Conservation (phyloP, 2,797 vertebrate genomes). For the Triplophysa bombifrons region DNA sequence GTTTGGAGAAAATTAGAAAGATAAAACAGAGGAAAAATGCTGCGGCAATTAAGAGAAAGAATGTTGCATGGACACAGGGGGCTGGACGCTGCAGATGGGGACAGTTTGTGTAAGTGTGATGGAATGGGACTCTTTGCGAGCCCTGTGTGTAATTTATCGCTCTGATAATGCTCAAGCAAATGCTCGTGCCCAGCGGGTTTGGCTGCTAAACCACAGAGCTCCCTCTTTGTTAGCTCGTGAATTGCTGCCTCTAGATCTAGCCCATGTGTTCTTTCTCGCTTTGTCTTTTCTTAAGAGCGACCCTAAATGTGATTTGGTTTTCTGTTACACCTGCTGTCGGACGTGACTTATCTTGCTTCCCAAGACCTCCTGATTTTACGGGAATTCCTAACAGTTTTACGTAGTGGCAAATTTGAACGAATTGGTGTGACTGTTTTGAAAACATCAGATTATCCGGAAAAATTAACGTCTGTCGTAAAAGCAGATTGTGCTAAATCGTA, state of each 20-base stretch:
- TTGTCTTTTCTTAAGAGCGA: not conserved
- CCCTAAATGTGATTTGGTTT: not conserved
- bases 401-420: no score
- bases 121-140: constrained; percentile 49
- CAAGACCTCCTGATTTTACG: not conserved
- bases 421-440: no score
- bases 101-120: constrained; percentile 57
- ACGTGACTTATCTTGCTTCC: constrained; percentile 1
- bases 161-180: constrained; percentile 55
- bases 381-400: no score
- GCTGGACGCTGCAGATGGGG: constrained; percentile 37
- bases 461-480: no score
- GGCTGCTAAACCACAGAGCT: constrained; percentile 35
- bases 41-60: constrained; percentile 34
- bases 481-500: no score
- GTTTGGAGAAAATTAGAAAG: constrained; percentile 18
- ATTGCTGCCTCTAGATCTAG: constrained; percentile 44
- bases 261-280: not conserved
- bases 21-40: not conserved
- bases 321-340: not conserved
- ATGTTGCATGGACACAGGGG: constrained; percentile 27
- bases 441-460: no score
- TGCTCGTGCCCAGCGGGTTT: constrained; percentile 30
- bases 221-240: constrained; percentile 27
- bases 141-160: constrained; percentile 58